phyloP scores from a whole-genome alignment of 2,888 invertebrate species.

The Chrysolina haemoptera region DNA sequence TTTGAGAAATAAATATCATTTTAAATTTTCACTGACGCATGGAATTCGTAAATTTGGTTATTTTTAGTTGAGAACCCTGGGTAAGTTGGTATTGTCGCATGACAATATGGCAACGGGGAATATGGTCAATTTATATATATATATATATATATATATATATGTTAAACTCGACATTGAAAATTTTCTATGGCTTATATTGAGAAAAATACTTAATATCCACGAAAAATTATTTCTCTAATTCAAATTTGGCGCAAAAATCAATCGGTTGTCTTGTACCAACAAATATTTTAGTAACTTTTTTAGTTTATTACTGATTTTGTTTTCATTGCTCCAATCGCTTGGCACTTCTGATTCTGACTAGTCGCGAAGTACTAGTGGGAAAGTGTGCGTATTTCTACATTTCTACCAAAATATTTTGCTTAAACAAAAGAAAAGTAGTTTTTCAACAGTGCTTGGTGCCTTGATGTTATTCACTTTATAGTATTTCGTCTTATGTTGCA shows the following conservation, averaged over 20 bases:
- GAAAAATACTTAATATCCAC: too few species aligned
- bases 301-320: slow-evolving; percentile 15
- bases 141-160: too few species aligned
- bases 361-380: slow-evolving; percentile 31
- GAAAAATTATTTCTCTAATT: background rate
- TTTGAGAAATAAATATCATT: too few species aligned
- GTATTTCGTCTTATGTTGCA: slow-evolving; percentile 25
- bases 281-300: slow-evolving; percentile 47
- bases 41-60: too few species aligned
- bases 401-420: slow-evolving; percentile 47
- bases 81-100: too few species aligned
- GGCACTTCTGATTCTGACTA: slow-evolving; percentile 20
- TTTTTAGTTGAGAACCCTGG: too few species aligned
- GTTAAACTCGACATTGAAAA: too few species aligned
- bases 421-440: slow-evolving; percentile 42
- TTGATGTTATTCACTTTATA: slow-evolving; percentile 31
- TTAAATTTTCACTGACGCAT: too few species aligned
- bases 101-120: too few species aligned
- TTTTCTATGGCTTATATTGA: too few species aligned
- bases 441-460: slow-evolving; percentile 39
- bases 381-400: slow-evolving; percentile 51
- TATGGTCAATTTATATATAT: too few species aligned
- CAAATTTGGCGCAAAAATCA: background rate
- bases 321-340: slow-evolving; percentile 15
- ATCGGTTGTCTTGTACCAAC: background rate